Base-by-base conservation (phyloP, 2,888 invertebrate species). In the Peribatodes rhomboidaria region DNA sequence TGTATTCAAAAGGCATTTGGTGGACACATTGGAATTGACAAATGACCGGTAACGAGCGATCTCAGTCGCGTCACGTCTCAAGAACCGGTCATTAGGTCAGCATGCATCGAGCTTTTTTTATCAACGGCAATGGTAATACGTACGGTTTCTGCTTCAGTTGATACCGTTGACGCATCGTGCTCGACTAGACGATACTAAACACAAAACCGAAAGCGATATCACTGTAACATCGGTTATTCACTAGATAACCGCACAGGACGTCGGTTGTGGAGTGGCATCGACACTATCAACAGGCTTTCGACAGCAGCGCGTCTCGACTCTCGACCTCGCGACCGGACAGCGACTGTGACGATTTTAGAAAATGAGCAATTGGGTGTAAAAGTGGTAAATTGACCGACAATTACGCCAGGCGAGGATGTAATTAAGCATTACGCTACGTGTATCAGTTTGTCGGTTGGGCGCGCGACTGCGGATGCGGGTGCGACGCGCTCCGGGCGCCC, bases 81-180 rank as follows among this genome's bases (percentile, higher is more conserved):
- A 72, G 76, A 73, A 72, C 70, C 73, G 79, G 79, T 75, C 75
- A 83, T 72, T 74, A 67, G 82, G 80, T 82, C 79, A 79, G 76
- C 70, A 69, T 73, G 73, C 68, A 73, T 73, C 63, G 50, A 59
- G 67, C 61, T 65, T 60, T 60, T 61, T 67, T 63, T 68, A 67
- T 64, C 67, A 74, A 68, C 63, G 71, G 67, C 71, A 62, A 74
- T 67, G 76, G 52, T 9, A 70, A 87, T 92, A 93, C 93, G 76
- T 92, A 93, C 92, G 88, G 84, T 84, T 86, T 87, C 75, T 92
- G 92, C 82, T 92, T 92, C 80, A 93, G 83, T 82, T 93, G 93
- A 81, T 93, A 93, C 77, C 92, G 84, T 82, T 93, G 92, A 78
- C 92, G 91, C 92, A 93, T 93, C 71, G 70, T 86, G 70, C 20